Base-by-base conservation (phyloP, 2,888 invertebrate genomes). In the Scaptomyza caliginosa region DNA sequence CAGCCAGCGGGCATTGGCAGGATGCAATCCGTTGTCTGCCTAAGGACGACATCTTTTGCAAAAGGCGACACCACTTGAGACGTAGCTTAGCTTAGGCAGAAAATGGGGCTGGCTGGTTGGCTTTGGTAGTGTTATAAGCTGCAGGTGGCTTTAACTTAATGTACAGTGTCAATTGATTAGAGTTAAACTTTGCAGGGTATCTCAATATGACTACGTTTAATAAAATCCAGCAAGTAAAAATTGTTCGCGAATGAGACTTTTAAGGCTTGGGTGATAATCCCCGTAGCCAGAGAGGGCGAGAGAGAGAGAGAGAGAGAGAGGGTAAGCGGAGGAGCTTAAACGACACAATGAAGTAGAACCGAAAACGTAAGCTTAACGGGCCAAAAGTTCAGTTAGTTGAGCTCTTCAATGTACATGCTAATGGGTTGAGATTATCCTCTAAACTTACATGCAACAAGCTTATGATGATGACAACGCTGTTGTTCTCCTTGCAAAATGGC, bases 401-500 rank as follows among this genome's bases (percentile, higher is more conserved):
- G 70, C 60, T 57, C 46, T 54, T 54, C 36, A 48, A 50, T n/a
- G n/a, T n/a, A n/a, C n/a, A 59, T 71, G 52, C 56, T 71, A 71
- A 71, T 71, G 66, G 66, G 36, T 39, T 6, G 50, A 34, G 66
- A 71, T 71, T 60, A 66, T 71, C 71, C 45, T 26, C 38, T 38
- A 8, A 28, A 54, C 51, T 51, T 40, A 38, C 17, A 23, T 59
- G 28, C 21, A 17, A 11, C 17, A 23, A 32, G 8, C 23, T 4
- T n/a, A 5, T 10, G 10, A 23, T 17, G 28, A 30, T 21, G 34
- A 32, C 2, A 17, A 30, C 30, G 10, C 4, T 6, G 13, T 11
- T 28, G 19, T 17, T n/a, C 17, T 11, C 28, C 45, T 4, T 2
- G 6, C 19, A 13, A n/a, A n/a, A n/a, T n/a, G 17, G 17, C 28